Base-by-base conservation (phyloP, 2,888 invertebrate genomes). In the Trichopria drosophilae region DNA sequence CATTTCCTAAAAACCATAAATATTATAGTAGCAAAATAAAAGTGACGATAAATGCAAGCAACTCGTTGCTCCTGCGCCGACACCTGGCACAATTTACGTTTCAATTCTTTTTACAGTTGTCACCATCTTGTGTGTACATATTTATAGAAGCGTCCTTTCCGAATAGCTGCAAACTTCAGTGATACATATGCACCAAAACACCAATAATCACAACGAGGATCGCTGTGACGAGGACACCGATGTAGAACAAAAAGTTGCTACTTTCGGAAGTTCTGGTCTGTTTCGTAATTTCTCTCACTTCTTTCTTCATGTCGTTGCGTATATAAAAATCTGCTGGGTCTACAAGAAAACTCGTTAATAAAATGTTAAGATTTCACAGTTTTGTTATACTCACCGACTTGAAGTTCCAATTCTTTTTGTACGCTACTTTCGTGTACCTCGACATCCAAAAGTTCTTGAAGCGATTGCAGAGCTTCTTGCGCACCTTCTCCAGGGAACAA, bases 401-500 rank as follows among this genome's bases (percentile, higher is more conserved):
- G 84, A 1, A 85, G 83, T 76, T 93, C 93, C 19, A 87, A 78
- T 62, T 89, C 86, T 56, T 85, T 82, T 36, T 87, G 80, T 9
- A 88, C 84, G 61, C 85, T 82, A 6, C 82, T 81, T 63, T 86
- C 86, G 10, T 82, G 80, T 42, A 92, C 82, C 60, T 85, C 80
- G 34, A 93, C 76, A 71, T 90, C 92, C 10, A 94, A 78, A 44
- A 94, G 79, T 71, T 94, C 93, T 62, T 87, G 81, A 5, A 92
- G 84, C 2, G 93, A 88, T 28, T 87, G 81, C 31, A 89, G 79
- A 0, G 89, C 90, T 65, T 94, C 93, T 7, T 86, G 84, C 0
- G 87, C 83, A 0, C 88, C 87, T 77, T 95, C 94, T 0, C 93
- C 94, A 18, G 93, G 92, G 71, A 94, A 95, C 44, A 94, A 77